Evolutionary conservation across 2,888 invertebrate species (phyloP).

Genomic region (Brenthis daphne): DNA sequence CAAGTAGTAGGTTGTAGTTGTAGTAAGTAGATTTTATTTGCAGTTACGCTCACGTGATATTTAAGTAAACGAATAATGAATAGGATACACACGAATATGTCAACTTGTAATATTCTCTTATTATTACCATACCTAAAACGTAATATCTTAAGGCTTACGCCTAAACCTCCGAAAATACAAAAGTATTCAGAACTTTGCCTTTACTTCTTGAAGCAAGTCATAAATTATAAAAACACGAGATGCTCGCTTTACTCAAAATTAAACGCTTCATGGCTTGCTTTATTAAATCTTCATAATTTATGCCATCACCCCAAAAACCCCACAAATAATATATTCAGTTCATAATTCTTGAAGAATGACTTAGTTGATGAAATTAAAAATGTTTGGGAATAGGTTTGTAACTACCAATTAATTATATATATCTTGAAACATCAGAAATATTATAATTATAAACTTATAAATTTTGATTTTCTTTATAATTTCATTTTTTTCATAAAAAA

Average conservation of each 20-base stretch:
- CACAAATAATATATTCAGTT: neutral
- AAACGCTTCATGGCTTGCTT: conserved; percentile 21
- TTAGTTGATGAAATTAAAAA: neutral
- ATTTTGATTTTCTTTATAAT: too few species aligned
- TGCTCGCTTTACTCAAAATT: conserved; percentile 11
- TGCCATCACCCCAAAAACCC: neutral
- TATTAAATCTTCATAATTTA: conserved; percentile 31
- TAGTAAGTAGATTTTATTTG: too few species aligned
- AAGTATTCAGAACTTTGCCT: conserved; percentile 7
- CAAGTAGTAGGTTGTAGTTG: too few species aligned
- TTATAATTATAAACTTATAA: neutral
- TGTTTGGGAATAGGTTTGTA: neutral
- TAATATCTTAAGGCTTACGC: neutral
- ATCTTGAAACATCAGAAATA: neutral
- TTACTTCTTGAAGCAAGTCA: conserved; percentile 5
- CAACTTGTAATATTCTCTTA: neutral
- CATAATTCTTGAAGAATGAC: neutral
- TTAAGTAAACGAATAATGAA: too few species aligned
- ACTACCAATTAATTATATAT: neutral
- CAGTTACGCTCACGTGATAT: too few species aligned
- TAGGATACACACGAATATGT: too few species aligned
- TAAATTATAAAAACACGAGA: conserved; percentile 20
- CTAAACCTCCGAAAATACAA: conserved; percentile 2
- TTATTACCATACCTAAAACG: neutral
- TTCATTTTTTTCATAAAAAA: too few species aligned